phyloP scores from a whole-genome alignment of 2,797 vertebrate species.

The Gallinago nigripennis region DNA sequence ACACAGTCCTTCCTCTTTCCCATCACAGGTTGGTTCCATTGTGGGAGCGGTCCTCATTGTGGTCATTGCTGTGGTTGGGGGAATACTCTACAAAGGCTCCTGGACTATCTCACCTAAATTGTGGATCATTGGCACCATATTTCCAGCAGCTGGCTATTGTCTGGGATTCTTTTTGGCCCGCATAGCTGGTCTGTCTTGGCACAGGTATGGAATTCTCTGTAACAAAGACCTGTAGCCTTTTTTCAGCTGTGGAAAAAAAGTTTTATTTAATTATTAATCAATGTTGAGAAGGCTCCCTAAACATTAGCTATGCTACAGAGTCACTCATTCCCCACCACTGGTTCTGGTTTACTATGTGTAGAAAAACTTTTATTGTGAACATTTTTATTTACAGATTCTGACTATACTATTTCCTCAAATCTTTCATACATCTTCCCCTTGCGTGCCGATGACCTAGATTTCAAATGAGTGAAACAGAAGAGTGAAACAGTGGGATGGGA shows the following conservation, averaged over 20 bases:
- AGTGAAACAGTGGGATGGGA: neutral
- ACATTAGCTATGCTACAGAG: neutral
- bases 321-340: neutral
- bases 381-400: neutral
- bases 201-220: constrained; percentile 79
- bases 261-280: neutral
- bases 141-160: constrained; percentile 86
- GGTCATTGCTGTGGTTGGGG: constrained; percentile 87
- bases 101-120: constrained; percentile 88
- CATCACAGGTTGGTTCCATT: constrained; percentile 87
- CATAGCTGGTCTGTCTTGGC: constrained; percentile 87
- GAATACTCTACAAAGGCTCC: constrained; percentile 90
- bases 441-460: neutral
- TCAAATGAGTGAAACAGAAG: neutral
- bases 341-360: neutral
- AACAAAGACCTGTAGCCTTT: neutral
- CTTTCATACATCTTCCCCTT: neutral
- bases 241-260: neutral
- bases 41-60: constrained; percentile 84
- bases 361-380: neutral
- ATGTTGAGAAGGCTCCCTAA: neutral
- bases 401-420: neutral
- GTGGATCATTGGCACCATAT: constrained; percentile 92
- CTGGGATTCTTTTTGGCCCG: constrained; percentile 89
- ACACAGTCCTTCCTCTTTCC: neutral